Evolutionary conservation across 2,797 vertebrate species (phyloP), one percentile per base, ranked within the genome.

Genomic region (Sebastes nivosus): DNA sequence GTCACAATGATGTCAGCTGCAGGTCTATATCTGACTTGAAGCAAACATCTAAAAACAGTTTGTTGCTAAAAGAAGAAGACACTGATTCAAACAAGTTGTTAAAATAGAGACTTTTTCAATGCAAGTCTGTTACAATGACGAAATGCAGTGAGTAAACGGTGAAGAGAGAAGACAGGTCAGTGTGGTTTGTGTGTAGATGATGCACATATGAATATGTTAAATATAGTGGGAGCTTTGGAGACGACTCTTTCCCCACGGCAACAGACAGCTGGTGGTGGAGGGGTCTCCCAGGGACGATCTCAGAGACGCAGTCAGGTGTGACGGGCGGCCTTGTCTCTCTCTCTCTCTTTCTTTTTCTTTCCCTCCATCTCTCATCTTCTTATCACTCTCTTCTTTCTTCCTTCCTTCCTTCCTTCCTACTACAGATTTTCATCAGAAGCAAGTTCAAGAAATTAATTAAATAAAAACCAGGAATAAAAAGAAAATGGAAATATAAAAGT

Each of bases 211-310:
- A 42, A 66, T 66, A 42, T 34, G 59, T 72, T 64, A 27, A 65
- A 70, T 60, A 36, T 29, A 10, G 36, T 59, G 60, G 60, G n/a
- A 46, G 34, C 58, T 46, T 30, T 59, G 27, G 52, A 54, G 67
- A 66, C 24, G 55, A 25, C 38, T 75, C 2, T 60, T 16, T 76
- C 61, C 73, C 73, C 61, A 55, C 67, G 42, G 80, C 67, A 64
- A 30, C 69, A 92, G 92, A 93, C 91, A 94, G 88, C 90, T 92
- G 90, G 90, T 81, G 85, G 87, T 86, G 87, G 88, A 87, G 91
- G 90, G 82, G 81, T 88, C 85, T 88, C 73, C 84, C 74, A 42
- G 87, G 89, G 87, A 87, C 6, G 24, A 60, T 55, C 67, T 72
- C 55, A 77, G 79, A 61, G 72, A 36, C 10, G 12, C 76, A 55